phyloP scores from a whole-genome alignment of 1,140 invertebrate genomes.

The Wasmannia auropunctata region DNA sequence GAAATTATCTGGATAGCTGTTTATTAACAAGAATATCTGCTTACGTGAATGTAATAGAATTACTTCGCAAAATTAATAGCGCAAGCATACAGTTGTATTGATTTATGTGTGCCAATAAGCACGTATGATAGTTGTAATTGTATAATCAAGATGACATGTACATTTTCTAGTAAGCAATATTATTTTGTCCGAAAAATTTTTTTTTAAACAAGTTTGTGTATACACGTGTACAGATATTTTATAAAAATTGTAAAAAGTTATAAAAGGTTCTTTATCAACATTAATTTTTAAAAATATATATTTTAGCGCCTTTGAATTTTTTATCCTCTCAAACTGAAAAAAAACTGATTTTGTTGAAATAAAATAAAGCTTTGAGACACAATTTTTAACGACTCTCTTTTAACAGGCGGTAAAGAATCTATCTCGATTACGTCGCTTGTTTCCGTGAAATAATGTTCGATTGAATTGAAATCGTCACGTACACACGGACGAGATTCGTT shows the following conservation, averaged over 20 bases:
- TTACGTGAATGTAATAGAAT: not conserved
- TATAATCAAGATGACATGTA: not conserved
- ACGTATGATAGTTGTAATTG: not conserved
- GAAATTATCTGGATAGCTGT: not conserved
- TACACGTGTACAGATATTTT: not conserved
- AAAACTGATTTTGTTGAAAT: not conserved
- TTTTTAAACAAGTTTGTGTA: not conserved
- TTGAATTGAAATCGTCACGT: constrained; percentile 27
- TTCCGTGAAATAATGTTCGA: constrained; percentile 40
- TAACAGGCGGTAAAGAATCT: constrained; percentile 1
- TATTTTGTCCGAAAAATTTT: not conserved
- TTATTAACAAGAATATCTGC: not conserved
- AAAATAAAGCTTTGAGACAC: not conserved
- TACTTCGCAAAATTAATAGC: not conserved
- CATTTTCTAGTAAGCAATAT: not conserved
- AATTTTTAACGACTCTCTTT: constrained; percentile 14
- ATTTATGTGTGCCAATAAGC: not conserved
- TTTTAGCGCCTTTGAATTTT: not conserved
- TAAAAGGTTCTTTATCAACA: no score
- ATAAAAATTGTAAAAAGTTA: not conserved
- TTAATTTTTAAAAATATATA: not conserved
- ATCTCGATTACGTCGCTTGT: constrained; percentile 28
- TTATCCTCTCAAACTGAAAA: not conserved
- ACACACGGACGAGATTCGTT: constrained; percentile 20
- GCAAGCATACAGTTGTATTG: not conserved